Evolutionary conservation across 2,888 invertebrate genomes (phyloP), one percentile per base, ranked within the genome.

Genomic region (Ariolimax columbianus): DNA sequence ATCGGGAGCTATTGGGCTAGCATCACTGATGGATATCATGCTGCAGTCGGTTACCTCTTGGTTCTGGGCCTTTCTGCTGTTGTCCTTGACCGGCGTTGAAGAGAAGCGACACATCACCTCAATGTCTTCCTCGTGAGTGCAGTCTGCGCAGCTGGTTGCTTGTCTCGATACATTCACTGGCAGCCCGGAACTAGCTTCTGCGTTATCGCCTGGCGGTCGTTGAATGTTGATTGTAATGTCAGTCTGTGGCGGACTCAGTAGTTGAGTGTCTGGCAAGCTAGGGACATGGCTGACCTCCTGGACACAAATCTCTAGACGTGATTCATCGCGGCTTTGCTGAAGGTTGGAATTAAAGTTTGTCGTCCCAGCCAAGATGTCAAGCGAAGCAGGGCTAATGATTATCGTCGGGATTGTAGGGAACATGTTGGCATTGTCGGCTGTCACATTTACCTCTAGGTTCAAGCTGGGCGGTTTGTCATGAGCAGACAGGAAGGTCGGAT

Each of bases 31-130:
- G 14, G 83, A 81, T 9, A 84, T 30, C 83, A 81, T 68, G 30
- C 82, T 85, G 43, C 83, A 80, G 26, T 82, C 82, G 9, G 78
- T 75, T 26, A 72, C 68, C 30, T 77, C 66, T 26, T 77, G 17
- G 40, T 14, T 82, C 33, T 66, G 84, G 23, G 59, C 43, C 77
- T 33, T 78, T 36, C 68, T 73, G 38, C 77, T 14, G 33, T 43
- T 77, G 38, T 59, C 51, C 70, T 36, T 81, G 0, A 87, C 73
- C 7, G 87, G 87, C 33, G 87, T 87, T 33, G 89, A 87, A 3
- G 87, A 87, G 73, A 83, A 88, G 17, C 87, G 85, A 77, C 89
- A 88, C 47, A 88, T 89, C 7, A 89, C 89, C 75, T 89, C 86
- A 66, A 86, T 79, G n/a, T 89, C 88, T 40, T 89, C 89, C 26